Evolutionary conservation across 2,888 invertebrate genomes (phyloP).

Genomic region (Sceliomorpha sp.): DNA sequence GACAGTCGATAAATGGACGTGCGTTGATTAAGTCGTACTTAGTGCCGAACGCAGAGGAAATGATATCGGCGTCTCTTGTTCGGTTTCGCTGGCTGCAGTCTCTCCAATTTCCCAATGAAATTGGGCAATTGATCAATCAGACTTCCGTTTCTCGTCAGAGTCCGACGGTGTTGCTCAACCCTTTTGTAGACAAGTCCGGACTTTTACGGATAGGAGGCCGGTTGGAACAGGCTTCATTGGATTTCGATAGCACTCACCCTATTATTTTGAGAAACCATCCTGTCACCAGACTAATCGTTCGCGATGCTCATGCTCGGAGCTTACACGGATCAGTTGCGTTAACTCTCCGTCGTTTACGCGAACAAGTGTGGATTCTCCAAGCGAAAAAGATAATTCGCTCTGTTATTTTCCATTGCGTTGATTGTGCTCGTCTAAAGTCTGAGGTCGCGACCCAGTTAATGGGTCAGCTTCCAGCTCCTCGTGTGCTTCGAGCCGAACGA

Average conservation of each 20-base stretch:
- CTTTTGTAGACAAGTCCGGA: not conserved
- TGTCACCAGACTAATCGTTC: slow-evolving; percentile 7
- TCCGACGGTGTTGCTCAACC: too few species aligned
- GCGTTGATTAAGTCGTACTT: too few species aligned
- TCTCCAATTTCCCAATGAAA: not conserved
- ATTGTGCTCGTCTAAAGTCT: too few species aligned
- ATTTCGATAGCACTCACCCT: slow-evolving; percentile 34
- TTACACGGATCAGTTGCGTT: slow-evolving; percentile 31
- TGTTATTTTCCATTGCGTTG: too few species aligned
- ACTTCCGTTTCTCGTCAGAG: too few species aligned
- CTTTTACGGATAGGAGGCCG: slow-evolving; percentile 52
- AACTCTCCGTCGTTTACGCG: slow-evolving; percentile 22
- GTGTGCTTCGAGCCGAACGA: too few species aligned
- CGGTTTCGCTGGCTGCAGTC: not conserved
- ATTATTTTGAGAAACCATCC: slow-evolving; percentile 18
- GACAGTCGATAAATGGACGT: too few species aligned
- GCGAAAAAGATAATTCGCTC: too few species aligned
- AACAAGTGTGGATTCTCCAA: slow-evolving; percentile 30
- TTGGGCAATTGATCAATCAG: not conserved
- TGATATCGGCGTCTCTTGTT: too few species aligned
- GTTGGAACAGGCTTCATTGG: slow-evolving; percentile 28
- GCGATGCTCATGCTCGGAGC: slow-evolving; percentile 19
- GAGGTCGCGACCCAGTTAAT: too few species aligned
- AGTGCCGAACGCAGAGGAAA: too few species aligned
- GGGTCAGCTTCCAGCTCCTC: too few species aligned